Percentiles rank a stretch among this genome's conserved stretches.
phyloP scores from a whole-genome alignment of 2,888 invertebrate genomes.

The Scelioninae gen. 2 region DNA sequence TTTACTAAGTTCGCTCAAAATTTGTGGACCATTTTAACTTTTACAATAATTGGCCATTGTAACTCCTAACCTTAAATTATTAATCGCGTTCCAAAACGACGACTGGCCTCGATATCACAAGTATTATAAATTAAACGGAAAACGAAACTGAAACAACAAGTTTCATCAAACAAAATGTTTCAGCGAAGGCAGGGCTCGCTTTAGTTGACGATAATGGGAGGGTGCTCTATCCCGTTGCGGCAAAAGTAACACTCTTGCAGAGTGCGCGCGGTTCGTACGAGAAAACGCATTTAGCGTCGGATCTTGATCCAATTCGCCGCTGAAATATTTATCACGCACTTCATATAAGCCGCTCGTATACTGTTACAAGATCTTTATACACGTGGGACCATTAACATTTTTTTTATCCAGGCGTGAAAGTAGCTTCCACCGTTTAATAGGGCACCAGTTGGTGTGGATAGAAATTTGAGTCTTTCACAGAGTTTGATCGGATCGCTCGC shows the following conservation, averaged over 20 bases:
- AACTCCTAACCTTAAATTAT: constrained; percentile 41
- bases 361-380: constrained; percentile 29
- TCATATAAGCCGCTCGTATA: constrained; percentile 39
- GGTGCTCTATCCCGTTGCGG: constrained; percentile 43
- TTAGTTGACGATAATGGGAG: constrained; percentile 43
- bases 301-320: constrained; percentile 51
- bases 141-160: constrained; percentile 38
- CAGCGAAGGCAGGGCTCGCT: constrained; percentile 20
- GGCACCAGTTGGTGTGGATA: constrained; percentile 11
- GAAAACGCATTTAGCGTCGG: constrained; percentile 46
- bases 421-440: constrained; percentile 16
- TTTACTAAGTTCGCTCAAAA: constrained; percentile 4
- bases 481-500: no score
- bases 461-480: constrained; percentile 20
- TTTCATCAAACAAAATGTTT: constrained; percentile 41
- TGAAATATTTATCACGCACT: constrained; percentile 51
- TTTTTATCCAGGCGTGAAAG: no score
- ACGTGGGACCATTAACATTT: constrained; percentile 29
- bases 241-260: constrained; percentile 40
- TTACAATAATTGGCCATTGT: no score
- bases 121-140: constrained; percentile 41
- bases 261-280: constrained; percentile 33
- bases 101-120: constrained; percentile 25
- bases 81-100: neutral
- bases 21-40: constrained; percentile 26